phyloP scores from a whole-genome alignment of 1,140 invertebrate genomes.

The Tribolium castaneum region DNA sequence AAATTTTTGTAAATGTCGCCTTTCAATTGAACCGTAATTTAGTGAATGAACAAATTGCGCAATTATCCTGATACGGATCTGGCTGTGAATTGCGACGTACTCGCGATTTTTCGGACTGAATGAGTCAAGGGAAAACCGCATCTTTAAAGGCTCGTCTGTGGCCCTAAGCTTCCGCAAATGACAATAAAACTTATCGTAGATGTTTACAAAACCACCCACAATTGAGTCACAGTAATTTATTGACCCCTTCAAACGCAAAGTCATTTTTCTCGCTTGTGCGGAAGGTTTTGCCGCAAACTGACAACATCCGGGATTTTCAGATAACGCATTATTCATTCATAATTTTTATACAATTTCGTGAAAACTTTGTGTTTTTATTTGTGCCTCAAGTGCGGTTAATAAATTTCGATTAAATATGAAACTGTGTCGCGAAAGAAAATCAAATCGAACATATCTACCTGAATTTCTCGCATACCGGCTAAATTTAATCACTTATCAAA shows the following conservation, averaged over 20 bases:
- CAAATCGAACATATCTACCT: neutral
- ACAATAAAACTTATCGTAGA: neutral
- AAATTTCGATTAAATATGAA: neutral
- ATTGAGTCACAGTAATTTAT: neutral
- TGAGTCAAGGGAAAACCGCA: neutral
- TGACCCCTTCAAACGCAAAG: neutral
- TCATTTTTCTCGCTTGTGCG: neutral
- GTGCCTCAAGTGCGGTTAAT: too few relatives aligned
- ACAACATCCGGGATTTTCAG: neutral
- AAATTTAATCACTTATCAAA: neutral
- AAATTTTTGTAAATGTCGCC: too few relatives aligned
- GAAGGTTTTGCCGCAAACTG: conserved; percentile 6
- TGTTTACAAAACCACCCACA: conserved; percentile 20
- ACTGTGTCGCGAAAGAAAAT: neutral
- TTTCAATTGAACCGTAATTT: neutral
- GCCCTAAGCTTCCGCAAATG: neutral
- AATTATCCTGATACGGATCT: neutral
- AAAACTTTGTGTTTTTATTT: too few relatives aligned
- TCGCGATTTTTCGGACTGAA: neutral
- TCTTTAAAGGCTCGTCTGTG: neutral
- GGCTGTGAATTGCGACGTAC: neutral
- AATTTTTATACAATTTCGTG: neutral
- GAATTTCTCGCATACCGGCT: neutral
- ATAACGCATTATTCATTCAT: neutral
- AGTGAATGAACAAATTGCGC: neutral